A percentile compares a stretch with the other conserved stretches of the same genome.
phyloP scores from a whole-genome alignment of 2,888 invertebrate species.

The Hirtodrosophila trivittata region DNA sequence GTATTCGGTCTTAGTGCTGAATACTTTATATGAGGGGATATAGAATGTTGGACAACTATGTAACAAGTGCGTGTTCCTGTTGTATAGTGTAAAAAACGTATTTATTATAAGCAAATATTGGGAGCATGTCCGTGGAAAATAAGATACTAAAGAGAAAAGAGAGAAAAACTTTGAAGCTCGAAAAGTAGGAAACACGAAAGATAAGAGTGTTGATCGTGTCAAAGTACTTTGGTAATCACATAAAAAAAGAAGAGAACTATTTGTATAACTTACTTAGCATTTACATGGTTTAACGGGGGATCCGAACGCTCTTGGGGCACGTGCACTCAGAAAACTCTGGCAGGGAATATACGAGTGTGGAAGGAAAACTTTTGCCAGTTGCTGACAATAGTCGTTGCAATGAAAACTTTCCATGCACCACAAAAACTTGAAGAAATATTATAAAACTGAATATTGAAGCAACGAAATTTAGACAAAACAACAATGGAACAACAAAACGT shows the following conservation, averaged over 20 bases:
- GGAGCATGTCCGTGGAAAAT: no score
- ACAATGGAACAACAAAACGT: slow-evolving; percentile 31
- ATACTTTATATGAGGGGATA: no score
- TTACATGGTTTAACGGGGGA: slow-evolving; percentile 10
- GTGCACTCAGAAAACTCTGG: slow-evolving; percentile 30
- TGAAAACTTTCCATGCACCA: slow-evolving; percentile 63
- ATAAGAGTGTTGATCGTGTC: no score
- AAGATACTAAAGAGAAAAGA: no score
- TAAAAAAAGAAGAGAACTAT: slow-evolving; percentile 16
- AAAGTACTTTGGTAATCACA: slow-evolving; percentile 23
- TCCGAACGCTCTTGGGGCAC: slow-evolving; percentile 23
- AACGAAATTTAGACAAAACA: slow-evolving; percentile 57
- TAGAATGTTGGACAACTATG: no score
- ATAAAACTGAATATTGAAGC: slow-evolving; percentile 74
- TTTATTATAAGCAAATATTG: no score
- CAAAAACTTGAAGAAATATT: slow-evolving; percentile 61
- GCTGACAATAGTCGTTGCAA: slow-evolving; percentile 47
- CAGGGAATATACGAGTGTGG: slow-evolving; percentile 15
- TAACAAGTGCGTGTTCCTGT: no score
- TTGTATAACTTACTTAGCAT: slow-evolving; percentile 10
- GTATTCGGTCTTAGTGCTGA: no score
- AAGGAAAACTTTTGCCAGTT: slow-evolving; percentile 39
- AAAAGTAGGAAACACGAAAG: no score
- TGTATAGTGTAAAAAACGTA: no score
- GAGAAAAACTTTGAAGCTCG: no score